A percentile compares a stretch with the other conserved stretches of the same genome.
These are phyloP conservation scores for Zootermopsis nevadensis DNA, from an alignment of 2,888 invertebrate genomes.

Conservation along the genomic window DNA sequence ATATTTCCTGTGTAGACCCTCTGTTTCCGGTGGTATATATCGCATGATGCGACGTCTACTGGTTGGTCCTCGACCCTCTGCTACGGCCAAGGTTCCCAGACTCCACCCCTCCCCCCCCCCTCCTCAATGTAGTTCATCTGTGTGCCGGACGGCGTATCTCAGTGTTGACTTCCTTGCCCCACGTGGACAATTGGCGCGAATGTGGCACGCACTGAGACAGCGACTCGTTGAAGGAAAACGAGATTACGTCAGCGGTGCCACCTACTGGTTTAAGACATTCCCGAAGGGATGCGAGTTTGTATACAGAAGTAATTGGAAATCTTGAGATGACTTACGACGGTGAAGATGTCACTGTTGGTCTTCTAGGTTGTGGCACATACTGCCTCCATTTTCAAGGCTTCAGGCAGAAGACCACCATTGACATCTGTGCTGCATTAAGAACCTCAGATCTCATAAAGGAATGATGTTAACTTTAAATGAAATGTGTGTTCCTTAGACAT, in stretches of 20 bases:
- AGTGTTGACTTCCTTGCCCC: slow-evolving; percentile 9
- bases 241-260: no score
- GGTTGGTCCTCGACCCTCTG: neutral
- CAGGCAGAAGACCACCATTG: no score
- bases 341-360: no score
- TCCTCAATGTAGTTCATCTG: neutral
- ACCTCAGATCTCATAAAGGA: no score
- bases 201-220: neutral
- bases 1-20: no score
- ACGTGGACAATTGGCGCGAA: slow-evolving; percentile 32
- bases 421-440: no score
- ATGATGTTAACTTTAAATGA: no score
- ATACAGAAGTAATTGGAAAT: no score
- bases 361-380: no score
- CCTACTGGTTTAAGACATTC: neutral
- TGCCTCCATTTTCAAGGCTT: no score
- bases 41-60: neutral
- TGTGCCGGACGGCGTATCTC: neutral
- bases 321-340: no score
- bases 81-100: slow-evolving; percentile 12
- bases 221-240: neutral
- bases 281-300: neutral
- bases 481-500: no score
- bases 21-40: neutral
- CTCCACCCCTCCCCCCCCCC: neutral